Evolutionary conservation across 2,888 invertebrate genomes (phyloP), one percentile per base, ranked within the genome.

Genomic region (Orthosia gothica): DNA sequence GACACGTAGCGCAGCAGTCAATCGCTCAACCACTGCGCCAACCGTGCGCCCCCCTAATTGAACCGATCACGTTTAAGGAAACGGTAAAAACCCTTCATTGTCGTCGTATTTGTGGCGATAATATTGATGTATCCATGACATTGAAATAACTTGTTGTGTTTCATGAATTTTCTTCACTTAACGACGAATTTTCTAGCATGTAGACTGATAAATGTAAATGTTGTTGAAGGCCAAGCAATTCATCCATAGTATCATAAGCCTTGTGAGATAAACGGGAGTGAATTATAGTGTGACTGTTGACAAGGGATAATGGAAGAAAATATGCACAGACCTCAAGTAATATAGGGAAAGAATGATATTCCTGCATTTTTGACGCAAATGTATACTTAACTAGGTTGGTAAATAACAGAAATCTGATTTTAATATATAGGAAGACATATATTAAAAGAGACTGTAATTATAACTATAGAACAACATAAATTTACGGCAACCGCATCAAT

Each of bases 51-150:
- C n/a, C n/a, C n/a, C n/a, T n/a, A 32, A 32, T 32, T 7, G 32
- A 7, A 32, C 5, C 32, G 32, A 32, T 5, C 32, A 32, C 32
- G 32, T 32, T 7, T 32, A 32, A 32, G 5, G 26, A 64, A 50
- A 26, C 50, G 32, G 69, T 66, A 54, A 40, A 40, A 55, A 3
- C 40, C 18, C 12, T 71, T 49, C 1, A 70, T n/a, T 49, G 57
- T 50, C 15, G 40, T 71, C 49, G 70, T 70, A 32, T 32, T 32
- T 32, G 32, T 32, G 32, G 32, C 2, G 49, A 57, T 13, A 13
- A 26, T 32, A 5, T 40, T 11, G 9, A 52, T 49, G 26, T 20
- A 68, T 18, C 15, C n/a, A 7, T 26, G 45, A 66, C 67, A 54
- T 66, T 70, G 26, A 47, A 55, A 13, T 26, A 32, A 0, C 5